phyloP scores from a whole-genome alignment of 2,888 invertebrate species.

The Galerucella pusilla region DNA sequence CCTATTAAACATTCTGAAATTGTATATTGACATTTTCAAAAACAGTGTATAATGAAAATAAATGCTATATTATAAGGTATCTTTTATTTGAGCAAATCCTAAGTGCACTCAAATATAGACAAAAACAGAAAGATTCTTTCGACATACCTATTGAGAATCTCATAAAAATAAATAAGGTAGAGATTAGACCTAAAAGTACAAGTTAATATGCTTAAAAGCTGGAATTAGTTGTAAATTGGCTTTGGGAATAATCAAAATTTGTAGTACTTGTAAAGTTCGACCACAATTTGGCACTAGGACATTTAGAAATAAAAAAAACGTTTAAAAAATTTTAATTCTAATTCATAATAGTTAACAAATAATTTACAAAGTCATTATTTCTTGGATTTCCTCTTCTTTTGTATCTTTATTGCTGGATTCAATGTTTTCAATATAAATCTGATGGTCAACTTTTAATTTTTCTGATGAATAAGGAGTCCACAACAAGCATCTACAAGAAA shows the following conservation, averaged over 20 bases:
- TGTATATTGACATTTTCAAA: slow-evolving; percentile 47
- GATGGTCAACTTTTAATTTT: slow-evolving; percentile 74
- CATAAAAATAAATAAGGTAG: no score
- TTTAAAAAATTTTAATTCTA: no score
- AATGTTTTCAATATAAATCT: slow-evolving; percentile 52
- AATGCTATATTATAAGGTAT: slow-evolving; percentile 41
- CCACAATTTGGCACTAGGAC: background rate
- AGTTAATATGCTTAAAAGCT: no score
- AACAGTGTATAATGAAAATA: slow-evolving; percentile 57
- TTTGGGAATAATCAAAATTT: no score
- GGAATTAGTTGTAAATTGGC: no score
- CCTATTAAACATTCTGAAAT: slow-evolving; percentile 41
- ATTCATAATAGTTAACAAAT: background rate
- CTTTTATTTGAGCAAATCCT: slow-evolving; percentile 1
- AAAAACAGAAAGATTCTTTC: no score
- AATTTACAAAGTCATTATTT: slow-evolving; percentile 50
- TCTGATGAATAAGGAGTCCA: slow-evolving; percentile 75
- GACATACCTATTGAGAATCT: no score
- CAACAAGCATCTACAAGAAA: slow-evolving; percentile 70
- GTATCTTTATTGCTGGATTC: slow-evolving; percentile 48
- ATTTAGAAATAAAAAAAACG: background rate
- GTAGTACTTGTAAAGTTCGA: no score
- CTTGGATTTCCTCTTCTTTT: slow-evolving; percentile 56
- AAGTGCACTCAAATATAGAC: background rate
- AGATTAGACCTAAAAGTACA: no score